Base-by-base conservation (phyloP, 2,113 vertebrate species). In the Ameiurus melas region DNA sequence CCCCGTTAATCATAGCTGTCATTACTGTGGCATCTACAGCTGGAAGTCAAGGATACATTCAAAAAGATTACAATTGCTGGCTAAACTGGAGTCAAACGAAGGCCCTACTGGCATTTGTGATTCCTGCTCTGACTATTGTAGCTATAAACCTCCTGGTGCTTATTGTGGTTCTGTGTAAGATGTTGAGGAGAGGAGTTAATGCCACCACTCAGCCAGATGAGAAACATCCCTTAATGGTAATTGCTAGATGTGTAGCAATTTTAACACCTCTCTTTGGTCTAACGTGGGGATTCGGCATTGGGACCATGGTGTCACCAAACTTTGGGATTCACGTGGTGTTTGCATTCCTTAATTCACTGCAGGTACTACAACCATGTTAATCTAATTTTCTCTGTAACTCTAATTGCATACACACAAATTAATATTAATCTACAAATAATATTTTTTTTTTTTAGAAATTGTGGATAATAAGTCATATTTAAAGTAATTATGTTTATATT, bases 1-100 rank as follows among this genome's bases (percentile, higher is more conserved):
- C 95, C 36, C 36, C 97, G 0, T 68, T 97, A 87, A 92, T 97
- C 66, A 97, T 98, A 70, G 94, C 96, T 1, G 82, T 94, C 30
- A 93, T 95, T 36, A 98, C 97, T 0, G 94, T 97, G 73, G 95
- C 95, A 3, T 89, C 94, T 39, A 97, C 97, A 27, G 94, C 95
- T 90, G 95, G 95, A 0, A 62, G 70, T 12, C 33, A 90, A 0
- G 94, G 93, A 0, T 98, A 98, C 78, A 88, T 94, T 85, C 92
- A 94, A 62, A 58, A 43, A 1, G n/a, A n/a, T n/a, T n/a, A n/a
- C n/a, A n/a, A n/a, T n/a, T n/a, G n/a, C n/a, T n/a, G n/a, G n/a
- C n/a, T n/a, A n/a, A n/a, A n/a, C n/a, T n/a, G n/a, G n/a, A n/a
- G n/a, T n/a, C n/a, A n/a, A n/a, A n/a, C n/a, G n/a, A n/a, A n/a